phyloP scores from a whole-genome alignment of 2,113 vertebrate genomes.

The Rattus norvegicus region GRCr8 NC_086037.1:60289001-60289500 shows the following conservation, averaged over 20 bases:
- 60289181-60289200: conserved; percentile 48
- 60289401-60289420: conserved; percentile 78
- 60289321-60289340: conserved; percentile 79
- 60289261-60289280: conserved; percentile 78
- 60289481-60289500: conserved; percentile 67
- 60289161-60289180: conserved; percentile 63
- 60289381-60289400: conserved; percentile 78
- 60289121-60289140: conserved; percentile 47
- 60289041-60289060: conserved; percentile 43
- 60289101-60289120: conserved; percentile 51
- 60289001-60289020: not conserved
- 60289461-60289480: conserved; percentile 64
- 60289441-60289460: conserved; percentile 76
- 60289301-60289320: conserved; percentile 76
- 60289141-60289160: conserved; percentile 28
- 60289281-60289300: conserved; percentile 69
- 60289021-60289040: not conserved
- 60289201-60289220: conserved; percentile 74
- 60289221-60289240: conserved; percentile 78
- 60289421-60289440: conserved; percentile 65
- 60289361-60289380: conserved; percentile 62
- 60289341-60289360: conserved; percentile 77
- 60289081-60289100: conserved; percentile 26
- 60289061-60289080: conserved; percentile 36
- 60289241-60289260: conserved; percentile 79